These are phyloP conservation scores for Limnephilus rhombicus DNA, from an alignment of 2,888 invertebrate species.

Conservation along the genomic window DNA sequence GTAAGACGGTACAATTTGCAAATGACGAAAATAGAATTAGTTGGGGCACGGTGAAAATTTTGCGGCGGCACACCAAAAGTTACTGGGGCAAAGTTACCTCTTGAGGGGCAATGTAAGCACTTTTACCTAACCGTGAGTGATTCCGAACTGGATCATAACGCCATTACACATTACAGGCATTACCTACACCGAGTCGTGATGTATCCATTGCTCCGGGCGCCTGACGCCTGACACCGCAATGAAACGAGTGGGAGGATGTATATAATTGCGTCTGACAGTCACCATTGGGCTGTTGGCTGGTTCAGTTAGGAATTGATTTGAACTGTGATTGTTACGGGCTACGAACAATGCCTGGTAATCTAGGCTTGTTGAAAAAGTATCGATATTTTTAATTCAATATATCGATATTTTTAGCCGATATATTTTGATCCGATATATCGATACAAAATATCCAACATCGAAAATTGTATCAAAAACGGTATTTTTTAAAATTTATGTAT, in stretches of 20 bases:
- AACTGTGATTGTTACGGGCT: conserved; percentile 1
- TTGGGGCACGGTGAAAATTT: too few species aligned
- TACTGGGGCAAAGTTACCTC: neutral
- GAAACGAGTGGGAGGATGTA: conserved; percentile 22
- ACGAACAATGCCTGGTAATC: conserved; percentile 5
- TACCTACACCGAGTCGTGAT: conserved; percentile 6
- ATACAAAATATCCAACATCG: too few species aligned
- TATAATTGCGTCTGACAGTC: neutral
- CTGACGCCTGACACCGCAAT: neutral
- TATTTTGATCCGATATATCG: too few species aligned
- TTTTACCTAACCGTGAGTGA: neutral
- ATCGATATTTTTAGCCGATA: too few species aligned
- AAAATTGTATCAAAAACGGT: too few species aligned
- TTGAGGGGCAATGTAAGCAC: neutral
- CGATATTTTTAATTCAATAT: too few species aligned
- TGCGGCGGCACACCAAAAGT: too few species aligned
- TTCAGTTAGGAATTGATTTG: conserved; percentile 23
- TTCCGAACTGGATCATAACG: conserved; percentile 33
- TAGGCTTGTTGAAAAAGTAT: too few species aligned
- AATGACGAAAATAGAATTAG: too few species aligned
- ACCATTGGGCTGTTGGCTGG: neutral
- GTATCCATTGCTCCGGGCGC: neutral
- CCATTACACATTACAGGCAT: conserved; percentile 21
- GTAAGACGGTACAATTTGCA: too few species aligned
- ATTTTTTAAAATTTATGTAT: too few species aligned